phyloP scores from a whole-genome alignment of 2,888 invertebrate genomes.

The Polydrusus pterygomalis region DNA sequence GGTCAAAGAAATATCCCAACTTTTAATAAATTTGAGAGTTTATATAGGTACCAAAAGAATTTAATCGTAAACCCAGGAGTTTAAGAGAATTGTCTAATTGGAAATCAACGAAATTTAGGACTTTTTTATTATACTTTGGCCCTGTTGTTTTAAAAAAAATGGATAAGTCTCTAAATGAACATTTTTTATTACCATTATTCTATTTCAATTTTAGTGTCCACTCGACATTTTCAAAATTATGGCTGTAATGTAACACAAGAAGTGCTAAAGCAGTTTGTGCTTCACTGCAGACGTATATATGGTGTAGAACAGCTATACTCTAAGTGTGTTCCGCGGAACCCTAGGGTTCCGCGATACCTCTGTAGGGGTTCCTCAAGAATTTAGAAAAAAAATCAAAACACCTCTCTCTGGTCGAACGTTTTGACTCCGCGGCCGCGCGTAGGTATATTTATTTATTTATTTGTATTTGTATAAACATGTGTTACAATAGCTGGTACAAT shows the following conservation, averaged over 20 bases:
- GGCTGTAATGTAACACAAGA: not conserved
- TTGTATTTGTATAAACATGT: too few relatives aligned
- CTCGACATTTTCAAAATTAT: not conserved
- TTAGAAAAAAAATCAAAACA: too few relatives aligned
- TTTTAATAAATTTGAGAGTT: slow-evolving; percentile 32
- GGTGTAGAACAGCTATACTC: not conserved
- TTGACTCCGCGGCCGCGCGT: too few relatives aligned
- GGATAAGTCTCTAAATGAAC: slow-evolving; percentile 3
- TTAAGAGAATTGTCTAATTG: slow-evolving; percentile 40
- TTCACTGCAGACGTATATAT: not conserved
- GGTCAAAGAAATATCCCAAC: slow-evolving; percentile 9
- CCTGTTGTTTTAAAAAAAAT: slow-evolving; percentile 17
- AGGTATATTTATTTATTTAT: too few relatives aligned
- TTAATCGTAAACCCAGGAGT: slow-evolving; percentile 48
- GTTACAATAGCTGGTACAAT: too few relatives aligned
- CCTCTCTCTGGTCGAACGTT: too few relatives aligned
- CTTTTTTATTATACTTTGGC: slow-evolving; percentile 20
- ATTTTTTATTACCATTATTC: slow-evolving; percentile 21
- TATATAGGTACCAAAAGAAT: slow-evolving; percentile 41
- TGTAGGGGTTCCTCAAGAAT: too few relatives aligned
- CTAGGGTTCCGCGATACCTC: too few relatives aligned
- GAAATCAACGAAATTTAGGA: slow-evolving; percentile 23
- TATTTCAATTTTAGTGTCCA: slow-evolving; percentile 6
- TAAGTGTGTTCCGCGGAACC: too few relatives aligned
- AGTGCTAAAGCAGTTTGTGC: not conserved